A percentile compares a stretch with the other conserved stretches of the same genome.
Evolutionary conservation across 1,140 invertebrate genomes (phyloP).

Genomic region (Tetramorium simillimum): DNA sequence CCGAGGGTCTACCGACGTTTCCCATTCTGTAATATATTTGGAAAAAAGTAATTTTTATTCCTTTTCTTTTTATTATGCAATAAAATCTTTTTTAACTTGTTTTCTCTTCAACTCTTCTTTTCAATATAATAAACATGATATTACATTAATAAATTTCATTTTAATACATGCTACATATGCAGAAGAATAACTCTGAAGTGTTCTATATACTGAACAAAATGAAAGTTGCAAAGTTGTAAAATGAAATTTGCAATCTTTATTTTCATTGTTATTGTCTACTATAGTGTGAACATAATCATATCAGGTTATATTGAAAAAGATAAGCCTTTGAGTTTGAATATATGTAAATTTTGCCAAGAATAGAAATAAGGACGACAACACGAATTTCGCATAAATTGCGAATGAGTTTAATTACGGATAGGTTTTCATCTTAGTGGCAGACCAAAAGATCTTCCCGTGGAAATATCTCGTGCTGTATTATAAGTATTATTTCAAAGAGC

Average conservation of each 20-base stretch:
- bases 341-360: neutral
- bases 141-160: neutral
- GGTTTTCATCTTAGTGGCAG: neutral
- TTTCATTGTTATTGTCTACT: neutral
- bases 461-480: slow-evolving; percentile 13
- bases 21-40: neutral
- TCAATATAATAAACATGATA: neutral
- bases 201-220: neutral
- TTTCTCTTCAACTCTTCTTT: too few species aligned
- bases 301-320: neutral
- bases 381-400: neutral
- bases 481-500: slow-evolving; percentile 36
- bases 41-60: slow-evolving; percentile 25
- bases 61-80: slow-evolving; percentile 27
- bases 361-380: neutral
- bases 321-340: neutral
- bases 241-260: neutral
- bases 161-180: neutral
- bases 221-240: neutral
- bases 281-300: neutral
- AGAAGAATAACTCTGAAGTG: neutral
- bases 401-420: slow-evolving; percentile 25
- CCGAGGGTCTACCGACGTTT: slow-evolving; percentile 34
- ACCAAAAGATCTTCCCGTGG: slow-evolving; percentile 2
- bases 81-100: slow-evolving; percentile 34